Evolutionary conservation across 64 coral and sea anemone genomes (phyloP).

Genomic region (Montipora foliosa): DNA sequence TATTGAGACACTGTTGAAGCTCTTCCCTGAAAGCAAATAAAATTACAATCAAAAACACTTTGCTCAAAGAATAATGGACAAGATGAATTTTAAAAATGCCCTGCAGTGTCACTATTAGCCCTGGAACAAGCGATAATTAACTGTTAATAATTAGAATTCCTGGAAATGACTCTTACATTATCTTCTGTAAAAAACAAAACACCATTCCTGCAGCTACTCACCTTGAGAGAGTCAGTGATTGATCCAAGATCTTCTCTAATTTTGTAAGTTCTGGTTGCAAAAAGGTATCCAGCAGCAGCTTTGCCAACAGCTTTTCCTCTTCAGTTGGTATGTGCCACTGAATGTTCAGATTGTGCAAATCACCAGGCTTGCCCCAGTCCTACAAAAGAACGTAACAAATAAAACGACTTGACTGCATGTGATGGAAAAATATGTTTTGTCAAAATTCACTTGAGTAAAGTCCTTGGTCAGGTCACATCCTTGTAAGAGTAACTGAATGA

Average conservation of each 20-base stretch:
- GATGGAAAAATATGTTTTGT: no score
- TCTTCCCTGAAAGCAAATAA: conserved; percentile 69
- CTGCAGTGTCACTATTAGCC: no score
- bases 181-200: no score
- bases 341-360: conserved; percentile 80
- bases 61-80: no score
- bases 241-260: conserved; percentile 79
- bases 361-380: conserved; percentile 96
- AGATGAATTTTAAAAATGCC: no score
- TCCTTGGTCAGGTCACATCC: no score
- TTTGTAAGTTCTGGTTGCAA: conserved; percentile 81
- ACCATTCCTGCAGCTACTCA: not conserved
- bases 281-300: conserved; percentile 90
- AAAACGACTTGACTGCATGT: no score
- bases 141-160: no score
- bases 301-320: conserved; percentile 86
- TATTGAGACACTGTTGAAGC: conserved; percentile 86
- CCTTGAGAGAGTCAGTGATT: conserved; percentile 82
- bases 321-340: conserved; percentile 93
- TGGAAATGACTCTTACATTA: no score
- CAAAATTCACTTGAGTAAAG: no score
- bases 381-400: conserved; percentile 1
- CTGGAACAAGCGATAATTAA: no score
- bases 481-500: no score
- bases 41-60: not conserved